phyloP scores from a whole-genome alignment of 2,113 vertebrate species.

The Neodon shergylaensis region DNA sequence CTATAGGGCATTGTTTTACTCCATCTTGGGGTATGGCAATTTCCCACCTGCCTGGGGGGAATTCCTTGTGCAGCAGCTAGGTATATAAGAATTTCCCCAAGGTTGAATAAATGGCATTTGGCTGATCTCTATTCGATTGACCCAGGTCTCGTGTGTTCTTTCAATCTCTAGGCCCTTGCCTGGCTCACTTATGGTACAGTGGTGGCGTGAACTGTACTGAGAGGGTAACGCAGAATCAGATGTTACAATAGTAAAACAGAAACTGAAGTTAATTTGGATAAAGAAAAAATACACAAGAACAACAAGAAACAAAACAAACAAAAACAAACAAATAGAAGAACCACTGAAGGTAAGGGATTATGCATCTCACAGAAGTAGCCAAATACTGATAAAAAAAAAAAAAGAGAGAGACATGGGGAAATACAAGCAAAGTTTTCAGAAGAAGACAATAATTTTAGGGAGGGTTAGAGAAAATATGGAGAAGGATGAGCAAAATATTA shows the following conservation, averaged over 20 bases:
- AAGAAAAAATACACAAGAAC: not conserved
- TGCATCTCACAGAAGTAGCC: not conserved
- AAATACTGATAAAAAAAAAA: not conserved
- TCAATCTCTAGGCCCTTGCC: no score
- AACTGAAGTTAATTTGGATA: not conserved
- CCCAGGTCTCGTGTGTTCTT: no score
- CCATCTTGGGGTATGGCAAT: no score
- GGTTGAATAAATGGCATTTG: no score
- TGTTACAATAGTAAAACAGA: not conserved
- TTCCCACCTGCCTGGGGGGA: no score
- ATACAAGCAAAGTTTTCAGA: conserved; percentile 84
- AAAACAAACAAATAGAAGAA: not conserved
- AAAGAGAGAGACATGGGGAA: conserved; percentile 17
- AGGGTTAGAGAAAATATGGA: conserved; percentile 88
- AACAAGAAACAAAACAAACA: conserved; percentile 26
- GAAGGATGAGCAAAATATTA: conserved; percentile 92
- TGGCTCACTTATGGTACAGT: no score
- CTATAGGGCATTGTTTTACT: no score
- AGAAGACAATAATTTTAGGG: conserved; percentile 88
- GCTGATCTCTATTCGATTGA: no score
- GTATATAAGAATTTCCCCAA: no score
- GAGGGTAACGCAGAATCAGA: no score
- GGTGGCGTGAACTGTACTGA: no score
- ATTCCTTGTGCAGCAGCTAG: no score
- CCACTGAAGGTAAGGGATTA: not conserved